Evolutionary conservation across 2,797 vertebrate genomes (phyloP), one percentile per base, ranked within the genome.

Genomic region (Mormyrops boulengeri): DNA sequence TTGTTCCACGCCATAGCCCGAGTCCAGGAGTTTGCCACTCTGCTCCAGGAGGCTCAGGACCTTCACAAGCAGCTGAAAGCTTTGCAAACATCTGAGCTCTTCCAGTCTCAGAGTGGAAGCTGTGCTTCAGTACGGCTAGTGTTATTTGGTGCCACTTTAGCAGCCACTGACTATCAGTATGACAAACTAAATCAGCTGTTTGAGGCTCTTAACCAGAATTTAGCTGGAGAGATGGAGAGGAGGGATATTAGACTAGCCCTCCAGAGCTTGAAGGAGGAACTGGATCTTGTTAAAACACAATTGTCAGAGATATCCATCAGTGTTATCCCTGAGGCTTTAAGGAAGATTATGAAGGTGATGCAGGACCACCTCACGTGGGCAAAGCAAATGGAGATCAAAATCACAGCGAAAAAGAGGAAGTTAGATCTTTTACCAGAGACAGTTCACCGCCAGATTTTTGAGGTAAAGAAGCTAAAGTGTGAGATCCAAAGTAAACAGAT

Each of bases 221-320:
- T 95, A 90, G 94, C 97, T 91, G 97, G 97, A 82, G 94, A 95
- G 62, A 96, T 95, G 90, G 98, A 99, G 91, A 96, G 95, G 91
- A 90, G 92, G 6, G 91, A 94, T 90, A 92, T 98, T 87, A 94
- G 95, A 89, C 92, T 52, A 14, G 91, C 91, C 34, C 90, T 98
- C 82, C 93, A 94, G 80, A 93, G 95, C 80, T 90, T 99, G 88
- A 95, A 94, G 89, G 93, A 92, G 26, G 94, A 96, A 30, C 41
- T 98, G 41, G 93, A 95, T 60, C 91, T 90, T 2, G 73, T 95
- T 84, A 94, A 91, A 4, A 95, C 93, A 0, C 93, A 94, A 88
- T 87, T 93, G 12, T 89, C 90, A 77, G 91, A 55, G 77, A 92
- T 91, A 3, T 90, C 92, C 50, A 30, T 85, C 12, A 90, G 85